Percentiles rank a stretch among this genome's conserved stretches.
Conservation (phyloP, 2,888 invertebrate genomes). For the Agrotis ipsilon region DNA sequence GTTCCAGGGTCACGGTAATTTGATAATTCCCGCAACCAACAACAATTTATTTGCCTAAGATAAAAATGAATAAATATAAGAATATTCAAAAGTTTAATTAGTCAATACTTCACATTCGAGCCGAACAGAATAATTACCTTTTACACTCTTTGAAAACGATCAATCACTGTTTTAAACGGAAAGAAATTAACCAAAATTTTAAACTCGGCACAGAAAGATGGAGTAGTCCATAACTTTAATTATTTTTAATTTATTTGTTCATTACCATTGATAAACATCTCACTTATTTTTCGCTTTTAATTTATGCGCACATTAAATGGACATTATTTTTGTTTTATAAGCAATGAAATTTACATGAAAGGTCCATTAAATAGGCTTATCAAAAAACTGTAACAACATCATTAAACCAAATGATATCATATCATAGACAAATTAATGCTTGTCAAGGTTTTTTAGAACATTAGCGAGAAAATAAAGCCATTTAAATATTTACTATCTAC, state of each 20-base stretch:
- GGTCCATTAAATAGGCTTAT: not conserved
- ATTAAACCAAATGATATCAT: not conserved
- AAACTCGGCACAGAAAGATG: conserved; percentile 20
- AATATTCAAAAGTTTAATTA: conserved; percentile 21
- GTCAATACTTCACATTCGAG: conserved; percentile 20
- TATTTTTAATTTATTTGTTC: conserved; percentile 44
- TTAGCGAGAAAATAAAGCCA: conserved; percentile 3
- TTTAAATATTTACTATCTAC: not conserved
- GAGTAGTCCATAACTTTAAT: conserved; percentile 23
- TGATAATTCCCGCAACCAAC: too few species aligned
- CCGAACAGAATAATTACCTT: conserved; percentile 20
- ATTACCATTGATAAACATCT: conserved; percentile 41
- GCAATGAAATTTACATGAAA: conserved; percentile 20
- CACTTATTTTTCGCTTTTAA: conserved; percentile 21
- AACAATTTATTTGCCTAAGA: too few species aligned
- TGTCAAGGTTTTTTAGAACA: not conserved
- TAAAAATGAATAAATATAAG: not conserved
- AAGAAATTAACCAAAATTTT: conserved; percentile 34
- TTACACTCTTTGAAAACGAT: conserved; percentile 31
- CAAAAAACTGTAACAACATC: conserved; percentile 7
- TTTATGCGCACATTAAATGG: conserved; percentile 11
- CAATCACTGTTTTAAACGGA: conserved; percentile 44
- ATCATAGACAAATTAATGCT: not conserved
- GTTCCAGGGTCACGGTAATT: too few species aligned
- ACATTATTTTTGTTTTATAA: not conserved